Conservation (phyloP, 2,113 vertebrate species). For the Leuciscus idus region DNA sequence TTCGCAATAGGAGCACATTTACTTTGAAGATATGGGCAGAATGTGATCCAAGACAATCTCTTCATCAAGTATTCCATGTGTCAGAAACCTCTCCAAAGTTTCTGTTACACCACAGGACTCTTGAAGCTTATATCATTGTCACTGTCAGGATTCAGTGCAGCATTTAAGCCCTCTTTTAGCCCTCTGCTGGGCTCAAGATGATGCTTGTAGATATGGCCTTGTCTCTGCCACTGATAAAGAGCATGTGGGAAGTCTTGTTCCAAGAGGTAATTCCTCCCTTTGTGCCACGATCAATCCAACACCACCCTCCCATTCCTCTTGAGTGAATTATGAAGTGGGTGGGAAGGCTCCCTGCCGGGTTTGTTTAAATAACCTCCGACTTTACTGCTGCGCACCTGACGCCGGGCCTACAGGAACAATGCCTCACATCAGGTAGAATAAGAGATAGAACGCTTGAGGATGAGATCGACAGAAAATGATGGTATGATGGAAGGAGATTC, state of each 20-base stretch:
- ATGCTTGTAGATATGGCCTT: conserved; percentile 51
- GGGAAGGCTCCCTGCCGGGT: conserved; percentile 50
- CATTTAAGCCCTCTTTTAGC: conserved; percentile 38
- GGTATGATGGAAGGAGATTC: neutral
- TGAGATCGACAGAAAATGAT: neutral
- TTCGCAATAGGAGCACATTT: neutral
- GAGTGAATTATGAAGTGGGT: conserved; percentile 50
- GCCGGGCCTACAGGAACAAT: conserved; percentile 2
- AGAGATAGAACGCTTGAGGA: neutral
- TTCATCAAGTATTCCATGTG: conserved; percentile 1
- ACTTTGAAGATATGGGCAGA: neutral
- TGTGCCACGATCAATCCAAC: conserved; percentile 48
- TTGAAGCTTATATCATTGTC: conserved; percentile 27
- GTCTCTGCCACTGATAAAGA: conserved; percentile 16
- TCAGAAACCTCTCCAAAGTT: conserved; percentile 20
- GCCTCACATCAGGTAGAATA: conserved; percentile 5
- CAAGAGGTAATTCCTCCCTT: conserved; percentile 46
- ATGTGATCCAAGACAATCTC: neutral
- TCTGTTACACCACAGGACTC: conserved; percentile 20
- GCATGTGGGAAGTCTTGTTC: conserved; percentile 42
- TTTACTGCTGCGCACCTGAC: conserved; percentile 30
- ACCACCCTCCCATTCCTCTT: conserved; percentile 39
- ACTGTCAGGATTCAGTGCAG: conserved; percentile 33
- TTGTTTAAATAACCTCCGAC: conserved; percentile 57
- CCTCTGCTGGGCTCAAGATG: conserved; percentile 34